Base-by-base conservation (phyloP, 2,888 invertebrate genomes). In the Unio delphinus region DNA sequence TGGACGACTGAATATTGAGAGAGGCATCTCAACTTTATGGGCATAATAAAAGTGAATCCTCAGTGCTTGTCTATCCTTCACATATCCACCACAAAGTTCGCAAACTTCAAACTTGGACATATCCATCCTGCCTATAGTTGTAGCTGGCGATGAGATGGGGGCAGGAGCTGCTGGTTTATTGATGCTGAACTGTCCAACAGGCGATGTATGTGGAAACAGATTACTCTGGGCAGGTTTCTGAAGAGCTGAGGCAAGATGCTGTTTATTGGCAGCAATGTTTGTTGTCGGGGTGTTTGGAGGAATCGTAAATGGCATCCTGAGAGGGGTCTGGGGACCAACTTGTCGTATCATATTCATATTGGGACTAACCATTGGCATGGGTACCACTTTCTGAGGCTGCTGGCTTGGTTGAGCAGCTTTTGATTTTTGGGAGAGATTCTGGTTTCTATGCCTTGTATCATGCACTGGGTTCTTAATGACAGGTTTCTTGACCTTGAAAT, bases 11-110 rank as follows among this genome's bases (percentile, higher is more conserved):
- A 88, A 86, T 55, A 87, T 79, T 30, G 80, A 79, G 72, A 82
- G 82, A n/a, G 86, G 85, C 75, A 88, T 81, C 66, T 88, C 87
- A 58, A 87, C 85, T 93, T 97, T 97, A 90, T 98, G 98, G 89
- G 97, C 97, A 95, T 96, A 97, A 88, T 96, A 97, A 96, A 98
- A 97, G 89, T 98, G 98, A 90, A 97, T 97, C 77, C 97, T 92
- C 76, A 98, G 91, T 88, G 97, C 96, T 86, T 97, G 96, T 86
- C 97, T 92, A 90, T 98, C 97, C 92, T 97, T 96, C 75, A 98
- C 97, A 88, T 97, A 97, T 30, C 97, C 97, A 87, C 98, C 98
- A 91, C 98, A 98, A 77, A 98, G 97, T 92, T 98, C 98, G 90
- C 98, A 98, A 81, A 86, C 84, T 73, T 85, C 86, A 80, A 86